Evolutionary conservation across 2,888 invertebrate genomes (phyloP).

Genomic region (Tiliacea citrago): DNA sequence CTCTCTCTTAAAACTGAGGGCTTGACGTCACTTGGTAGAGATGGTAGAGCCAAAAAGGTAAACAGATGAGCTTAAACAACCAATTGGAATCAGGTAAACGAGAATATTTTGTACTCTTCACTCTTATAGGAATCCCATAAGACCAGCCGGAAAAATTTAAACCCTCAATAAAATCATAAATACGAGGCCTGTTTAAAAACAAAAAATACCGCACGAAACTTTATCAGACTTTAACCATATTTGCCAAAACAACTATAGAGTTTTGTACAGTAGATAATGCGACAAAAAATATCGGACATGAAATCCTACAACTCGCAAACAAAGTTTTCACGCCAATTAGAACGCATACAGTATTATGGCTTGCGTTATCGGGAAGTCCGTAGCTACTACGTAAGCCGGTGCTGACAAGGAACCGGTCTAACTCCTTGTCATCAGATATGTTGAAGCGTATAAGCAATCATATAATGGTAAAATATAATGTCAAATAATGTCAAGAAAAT

Average conservation of each 20-base stretch:
- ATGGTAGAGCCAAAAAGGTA: conserved; percentile 56
- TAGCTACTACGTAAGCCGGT: conserved; percentile 88
- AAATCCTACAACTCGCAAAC: conserved; percentile 81
- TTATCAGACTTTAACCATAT: no score
- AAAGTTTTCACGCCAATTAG: conserved; percentile 69
- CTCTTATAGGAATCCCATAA: conserved; percentile 53
- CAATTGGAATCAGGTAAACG: conserved; percentile 29
- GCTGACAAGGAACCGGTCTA: conserved; percentile 86
- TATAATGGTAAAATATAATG: conserved; percentile 85
- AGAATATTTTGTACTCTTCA: conserved; percentile 46
- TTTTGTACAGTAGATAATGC: background rate
- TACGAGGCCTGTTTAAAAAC: background rate
- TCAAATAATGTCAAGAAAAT: conserved; percentile 87
- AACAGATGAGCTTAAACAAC: conserved; percentile 14
- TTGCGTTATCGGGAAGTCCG: conserved; percentile 79
- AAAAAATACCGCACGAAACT: conserved; percentile 16
- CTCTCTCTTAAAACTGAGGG: conserved; percentile 30
- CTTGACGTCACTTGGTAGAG: conserved; percentile 18
- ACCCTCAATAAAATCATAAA: conserved; percentile 4
- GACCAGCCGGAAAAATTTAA: conserved; percentile 35
- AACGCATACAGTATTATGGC: conserved; percentile 59
- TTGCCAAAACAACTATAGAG: background rate
- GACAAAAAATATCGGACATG: conserved; percentile 62
- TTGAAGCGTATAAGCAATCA: conserved; percentile 85
- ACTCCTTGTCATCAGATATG: conserved; percentile 86